Evolutionary conservation across 2,113 vertebrate genomes (phyloP), one percentile per base, ranked within the genome.

Genomic region (Caretta caretta): DNA sequence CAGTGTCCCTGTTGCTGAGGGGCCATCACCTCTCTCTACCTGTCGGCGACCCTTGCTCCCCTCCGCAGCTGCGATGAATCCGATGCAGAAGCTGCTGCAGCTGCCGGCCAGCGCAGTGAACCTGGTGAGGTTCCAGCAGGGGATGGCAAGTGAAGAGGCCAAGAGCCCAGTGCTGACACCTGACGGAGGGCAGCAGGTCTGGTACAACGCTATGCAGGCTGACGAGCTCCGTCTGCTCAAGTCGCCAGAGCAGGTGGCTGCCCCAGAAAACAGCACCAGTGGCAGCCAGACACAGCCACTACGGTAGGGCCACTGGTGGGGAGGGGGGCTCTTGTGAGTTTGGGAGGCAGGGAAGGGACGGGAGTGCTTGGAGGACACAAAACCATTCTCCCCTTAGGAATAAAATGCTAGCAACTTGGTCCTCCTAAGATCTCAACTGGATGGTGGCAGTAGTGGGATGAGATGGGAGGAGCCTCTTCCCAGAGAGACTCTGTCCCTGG

Each of bases 31-130:
- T n/a, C 35, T n/a, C 17, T 38, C 65, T 72, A n/a, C 65, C n/a
- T 10, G 8, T 72, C 9, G n/a, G n/a, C n/a, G 4, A 20, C 14
- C 35, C n/a, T 19, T 20, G 35, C 65, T 69, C 14, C 65, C 35
- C 65, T 9, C 19, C 8, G 19, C 65, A 20, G 65, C 42, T 5
- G 24, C 42, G 25, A 76, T 98, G 98, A 98, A 97, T 1, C 95
- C 98, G 0, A 99, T 99, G 99, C 99, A 99, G 94, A 99, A 97
- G 94, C 96, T 99, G 94, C 97, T 99, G 96, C 99, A 99, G 98
- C 98, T 99, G 86, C 99, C 99, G 0, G 98, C 98, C 86, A 80
- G 97, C 1, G 98, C 94, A 0, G 98, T 98, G 25, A 97, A 98
- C 96, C 97, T 99, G 5, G 98, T 99, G 35, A 99, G 98, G 53